phyloP scores from a whole-genome alignment of 2,797 vertebrate species.

The Pseudopleuronectes americanus region DNA sequence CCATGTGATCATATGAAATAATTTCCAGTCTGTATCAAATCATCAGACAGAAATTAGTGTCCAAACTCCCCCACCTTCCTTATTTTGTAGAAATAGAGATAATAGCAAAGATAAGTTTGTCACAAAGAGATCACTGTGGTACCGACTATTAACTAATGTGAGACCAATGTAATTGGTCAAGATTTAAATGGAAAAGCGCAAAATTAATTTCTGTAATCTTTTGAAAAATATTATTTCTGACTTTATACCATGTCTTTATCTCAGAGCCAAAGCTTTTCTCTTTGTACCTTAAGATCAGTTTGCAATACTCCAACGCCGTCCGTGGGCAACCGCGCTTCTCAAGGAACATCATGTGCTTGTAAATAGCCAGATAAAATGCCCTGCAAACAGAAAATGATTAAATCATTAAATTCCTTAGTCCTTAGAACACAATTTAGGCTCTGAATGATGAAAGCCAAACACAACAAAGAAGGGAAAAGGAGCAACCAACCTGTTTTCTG shows the following conservation, averaged over 20 bases:
- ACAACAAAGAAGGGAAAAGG: background rate
- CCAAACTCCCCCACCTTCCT: background rate
- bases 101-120: slow-evolving; percentile 2
- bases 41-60: background rate
- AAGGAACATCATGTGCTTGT: slow-evolving; percentile 96
- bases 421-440: slow-evolving; percentile 8
- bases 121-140: background rate
- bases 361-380: slow-evolving; percentile 94
- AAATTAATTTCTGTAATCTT: background rate
- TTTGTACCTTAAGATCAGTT: slow-evolving; percentile 92
- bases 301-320: slow-evolving; percentile 96
- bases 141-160: background rate
- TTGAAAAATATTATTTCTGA: background rate
- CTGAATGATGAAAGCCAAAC: slow-evolving; percentile 3
- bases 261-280: background rate
- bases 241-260: background rate
- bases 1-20: slow-evolving; percentile 31
- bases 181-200: background rate
- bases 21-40: slow-evolving; percentile 14
- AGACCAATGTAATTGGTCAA: background rate
- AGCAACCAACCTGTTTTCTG: slow-evolving; percentile 92
- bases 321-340: slow-evolving; percentile 97
- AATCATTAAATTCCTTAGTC: slow-evolving; percentile 17
- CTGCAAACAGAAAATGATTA: slow-evolving; percentile 73
- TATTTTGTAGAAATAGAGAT: background rate